Evolutionary conservation across 53 echinoderm and acorn worm species (phyloP).

Genomic region (Astropecten irregularis): DNA sequence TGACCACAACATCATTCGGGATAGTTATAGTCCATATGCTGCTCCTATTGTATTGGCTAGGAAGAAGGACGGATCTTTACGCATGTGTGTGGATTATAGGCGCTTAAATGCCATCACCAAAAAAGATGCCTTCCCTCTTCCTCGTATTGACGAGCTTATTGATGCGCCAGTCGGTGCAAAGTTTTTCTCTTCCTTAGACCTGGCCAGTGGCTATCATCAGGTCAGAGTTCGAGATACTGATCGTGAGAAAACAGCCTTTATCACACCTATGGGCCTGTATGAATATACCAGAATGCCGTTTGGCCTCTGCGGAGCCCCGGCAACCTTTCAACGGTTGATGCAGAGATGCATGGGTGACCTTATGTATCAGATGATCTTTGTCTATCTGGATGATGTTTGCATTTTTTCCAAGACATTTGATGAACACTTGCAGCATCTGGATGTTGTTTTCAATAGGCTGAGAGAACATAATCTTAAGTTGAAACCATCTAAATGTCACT

Average conservation of each 20-base stretch:
- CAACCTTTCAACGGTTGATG: slow-evolving; percentile 1
- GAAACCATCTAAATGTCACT: neutral
- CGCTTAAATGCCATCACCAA: neutral
- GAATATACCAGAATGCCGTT: slow-evolving; percentile 15
- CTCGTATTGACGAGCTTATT: neutral
- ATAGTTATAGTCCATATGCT: neutral
- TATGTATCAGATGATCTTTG: neutral
- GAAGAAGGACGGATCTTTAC: slow-evolving; percentile 1
- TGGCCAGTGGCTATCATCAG: neutral
- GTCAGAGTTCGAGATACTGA: neutral
- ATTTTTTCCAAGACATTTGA: neutral
- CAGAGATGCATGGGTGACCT: slow-evolving; percentile 7
- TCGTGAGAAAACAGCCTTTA: neutral
- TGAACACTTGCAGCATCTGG: neutral
- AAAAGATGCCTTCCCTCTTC: slow-evolving; percentile 20
- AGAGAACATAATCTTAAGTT: neutral
- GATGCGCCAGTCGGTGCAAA: slow-evolving; percentile 11
- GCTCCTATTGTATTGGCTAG: neutral
- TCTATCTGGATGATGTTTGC: neutral
- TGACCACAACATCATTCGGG: neutral
- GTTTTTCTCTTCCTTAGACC: neutral
- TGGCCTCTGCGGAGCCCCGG: neutral
- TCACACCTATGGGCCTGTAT: neutral
- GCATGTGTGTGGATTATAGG: slow-evolving; percentile 22
- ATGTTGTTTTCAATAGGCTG: neutral